phyloP scores from a whole-genome alignment of 2,113 vertebrate genomes.

The Coptodon rendalli region DNA sequence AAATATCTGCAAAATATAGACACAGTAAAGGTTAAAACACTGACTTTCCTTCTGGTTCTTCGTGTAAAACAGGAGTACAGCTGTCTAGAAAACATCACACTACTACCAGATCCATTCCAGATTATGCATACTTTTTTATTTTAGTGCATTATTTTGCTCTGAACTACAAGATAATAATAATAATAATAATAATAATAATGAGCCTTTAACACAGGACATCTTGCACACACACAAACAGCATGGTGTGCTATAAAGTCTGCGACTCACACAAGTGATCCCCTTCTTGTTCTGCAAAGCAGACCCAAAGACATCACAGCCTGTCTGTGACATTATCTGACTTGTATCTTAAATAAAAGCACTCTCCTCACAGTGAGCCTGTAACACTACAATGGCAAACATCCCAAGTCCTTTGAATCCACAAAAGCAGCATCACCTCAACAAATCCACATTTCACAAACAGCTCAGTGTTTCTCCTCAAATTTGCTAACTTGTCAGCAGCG shows the following conservation, averaged over 20 bases:
- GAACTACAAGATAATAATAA: not conserved
- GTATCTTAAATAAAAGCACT: slow-evolving; percentile 28
- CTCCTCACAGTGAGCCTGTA: not conserved
- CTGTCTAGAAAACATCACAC: not conserved
- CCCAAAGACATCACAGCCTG: not conserved
- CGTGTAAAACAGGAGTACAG: not conserved
- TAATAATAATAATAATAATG: not conserved
- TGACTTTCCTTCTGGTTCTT: not conserved
- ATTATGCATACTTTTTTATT: not conserved
- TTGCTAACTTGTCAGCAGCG: slow-evolving; percentile 6
- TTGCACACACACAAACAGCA: not conserved
- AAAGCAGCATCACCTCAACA: not conserved
- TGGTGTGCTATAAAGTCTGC: not conserved
- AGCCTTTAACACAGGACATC: not conserved
- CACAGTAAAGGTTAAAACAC: not conserved
- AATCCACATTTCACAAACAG: slow-evolving; percentile 26
- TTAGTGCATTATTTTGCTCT: not conserved
- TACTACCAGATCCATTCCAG: not conserved
- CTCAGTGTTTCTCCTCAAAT: slow-evolving; percentile 24
- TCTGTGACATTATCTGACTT: slow-evolving; percentile 3
- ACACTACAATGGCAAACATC: slow-evolving; percentile 2
- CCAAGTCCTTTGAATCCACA: not conserved
- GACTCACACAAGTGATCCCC: not conserved
- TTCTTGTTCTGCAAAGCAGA: not conserved
- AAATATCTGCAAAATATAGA: not conserved